Evolutionary conservation across 2,888 invertebrate genomes (phyloP).

Genomic region (Orthosia incerta): DNA sequence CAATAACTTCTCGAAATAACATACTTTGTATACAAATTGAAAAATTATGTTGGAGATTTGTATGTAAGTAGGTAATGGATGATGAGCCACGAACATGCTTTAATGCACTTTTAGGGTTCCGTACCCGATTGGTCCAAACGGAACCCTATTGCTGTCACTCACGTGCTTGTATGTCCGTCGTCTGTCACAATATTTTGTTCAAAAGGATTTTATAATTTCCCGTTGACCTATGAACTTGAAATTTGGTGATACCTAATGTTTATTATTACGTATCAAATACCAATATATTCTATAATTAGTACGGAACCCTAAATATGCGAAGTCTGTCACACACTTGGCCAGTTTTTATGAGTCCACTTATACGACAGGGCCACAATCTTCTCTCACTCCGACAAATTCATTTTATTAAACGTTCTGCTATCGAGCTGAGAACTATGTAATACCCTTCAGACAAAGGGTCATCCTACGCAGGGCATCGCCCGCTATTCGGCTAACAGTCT

Average conservation of each 20-base stretch:
- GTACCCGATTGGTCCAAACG: too few relatives aligned
- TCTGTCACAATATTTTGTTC: too few relatives aligned
- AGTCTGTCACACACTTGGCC: too few relatives aligned
- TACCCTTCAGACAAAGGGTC: constrained; percentile 80
- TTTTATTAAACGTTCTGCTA: constrained; percentile 47
- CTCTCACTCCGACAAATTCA: constrained; percentile 24
- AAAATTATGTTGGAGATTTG: constrained; percentile 11
- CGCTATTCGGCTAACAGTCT: constrained; percentile 76
- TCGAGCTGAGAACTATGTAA: constrained; percentile 60
- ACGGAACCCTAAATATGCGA: too few relatives aligned
- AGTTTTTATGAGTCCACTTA: constrained; percentile 3
- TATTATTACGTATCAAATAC: too few relatives aligned
- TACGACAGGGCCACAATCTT: background rate
- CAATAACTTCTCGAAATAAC: constrained; percentile 14
- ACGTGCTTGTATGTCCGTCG: too few relatives aligned
- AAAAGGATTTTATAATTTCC: too few relatives aligned
- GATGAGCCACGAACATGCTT: constrained; percentile 5
- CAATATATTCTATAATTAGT: too few relatives aligned
- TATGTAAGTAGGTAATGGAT: constrained; percentile 21
- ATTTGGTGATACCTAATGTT: too few relatives aligned
- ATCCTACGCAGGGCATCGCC: constrained; percentile 85
- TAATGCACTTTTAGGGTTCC: background rate
- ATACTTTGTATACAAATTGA: constrained; percentile 17
- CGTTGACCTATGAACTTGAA: too few relatives aligned
- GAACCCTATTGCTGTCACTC: too few relatives aligned